Evolutionary conservation across 2,797 vertebrate genomes (phyloP), one percentile per base, ranked within the genome.

Genomic region (Thalassophryne amazonica): DNA sequence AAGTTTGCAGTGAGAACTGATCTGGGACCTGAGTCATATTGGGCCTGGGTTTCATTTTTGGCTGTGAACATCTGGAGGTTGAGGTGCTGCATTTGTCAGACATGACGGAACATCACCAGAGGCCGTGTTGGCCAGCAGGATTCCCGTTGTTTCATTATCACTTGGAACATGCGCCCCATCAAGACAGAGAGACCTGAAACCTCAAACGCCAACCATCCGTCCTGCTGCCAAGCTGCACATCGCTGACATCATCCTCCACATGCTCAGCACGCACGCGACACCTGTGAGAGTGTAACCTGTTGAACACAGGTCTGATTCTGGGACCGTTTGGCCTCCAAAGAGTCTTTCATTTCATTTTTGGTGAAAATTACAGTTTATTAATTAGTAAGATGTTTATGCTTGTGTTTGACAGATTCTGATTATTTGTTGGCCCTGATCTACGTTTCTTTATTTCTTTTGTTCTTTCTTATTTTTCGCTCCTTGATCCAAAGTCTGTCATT

Each of bases 81-180:
- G 81, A 57, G 63, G 79, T 42, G 33, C 37, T 39, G 40, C 19
- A 2, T 60, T 69, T 43, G 17, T 59, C 72, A 80, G 65, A 84
- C 67, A 46, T 76, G 62, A 81, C 80, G 82, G 82, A 85, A 84
- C 83, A 84, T 62, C 67, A 32, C 80, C 12, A 4, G 54, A 74
- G 75, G 82, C 52, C 37, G 71, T 38, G 19, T 54, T 68, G 40
- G 59, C 63, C 60, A 54, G 76, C 66, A 59, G 47, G 60, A 72
- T 48, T 58, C 18, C 27, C 51, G 48, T 74, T 70, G 76, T 80
- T 77, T 82, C 73, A 73, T 79, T 78, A 75, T 77, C 70, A 66
- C 76, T 76, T 77, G 30, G 38, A 22, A 65, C 35, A 29, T 30
- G 34, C 37, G 35, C 35, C n/a, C n/a, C n/a, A n/a, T n/a, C n/a